Base-by-base conservation (phyloP, 2,888 invertebrate species). In the Argyresthia albistria region DNA sequence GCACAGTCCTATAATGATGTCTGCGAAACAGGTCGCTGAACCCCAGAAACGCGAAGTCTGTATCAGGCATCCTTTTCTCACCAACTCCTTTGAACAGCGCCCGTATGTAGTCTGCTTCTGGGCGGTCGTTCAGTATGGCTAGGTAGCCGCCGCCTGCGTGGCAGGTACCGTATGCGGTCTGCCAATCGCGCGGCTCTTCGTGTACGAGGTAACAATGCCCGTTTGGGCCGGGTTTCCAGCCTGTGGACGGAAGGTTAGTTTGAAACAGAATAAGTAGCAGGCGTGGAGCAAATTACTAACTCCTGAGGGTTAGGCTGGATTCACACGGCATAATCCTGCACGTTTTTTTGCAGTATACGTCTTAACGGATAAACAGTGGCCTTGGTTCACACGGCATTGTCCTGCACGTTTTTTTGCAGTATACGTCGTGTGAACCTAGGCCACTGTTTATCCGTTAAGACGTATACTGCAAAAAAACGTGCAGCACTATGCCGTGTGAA, bases 1-100 rank as follows among this genome's bases (percentile, higher is more conserved):
- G 62, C n/a, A 75, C 60, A 49, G 75, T 75, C 52, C 70, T 63
- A 50, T 65, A 75, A 53, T 73, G 73, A 50, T 67, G 64, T 37
- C 58, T 58, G 52, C 66, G 65, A 52, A 72, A 70, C 16, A 72
- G 59, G 51, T 75, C 73, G 51, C 60, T 72, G 51, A 66, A 75
- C 6, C 73, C 73, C 15, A 75, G 51, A 48, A 69, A 75, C 4
- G 72, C 73, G 49, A 71, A 64, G 55, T 69, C 66, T 42, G 61
- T 58, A 8, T 61, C 64, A 0, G 70, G 70, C 25, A 68, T 62
- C 25, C 65, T 60, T 9, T 58, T 56, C 35, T 66, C 62, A 4
- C 60, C 59, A 0, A 66, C 57, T 11, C 61, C 59, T 39, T 67
- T 73, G 59, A 69, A 71, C 37, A 66, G 49, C 10, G 60, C 60